phyloP scores from a whole-genome alignment of 2,797 vertebrate genomes.

The Remorina albescens region DNA sequence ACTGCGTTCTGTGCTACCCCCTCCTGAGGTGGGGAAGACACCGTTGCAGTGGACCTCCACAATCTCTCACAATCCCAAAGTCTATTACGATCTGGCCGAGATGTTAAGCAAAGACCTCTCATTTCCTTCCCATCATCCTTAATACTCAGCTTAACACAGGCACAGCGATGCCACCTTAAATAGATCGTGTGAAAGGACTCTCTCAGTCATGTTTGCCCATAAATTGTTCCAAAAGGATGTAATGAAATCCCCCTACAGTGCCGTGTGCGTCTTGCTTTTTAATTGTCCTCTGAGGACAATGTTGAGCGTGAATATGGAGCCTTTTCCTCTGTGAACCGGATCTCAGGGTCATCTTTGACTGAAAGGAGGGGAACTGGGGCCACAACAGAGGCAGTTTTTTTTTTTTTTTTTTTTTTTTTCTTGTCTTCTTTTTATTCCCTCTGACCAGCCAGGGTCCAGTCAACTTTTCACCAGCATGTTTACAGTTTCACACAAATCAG shows the following conservation, averaged over 20 bases:
- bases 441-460: slow-evolving; percentile 11
- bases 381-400: background rate
- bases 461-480: slow-evolving; percentile 14
- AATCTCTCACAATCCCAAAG: no score
- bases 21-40: no score
- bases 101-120: no score
- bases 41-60: no score
- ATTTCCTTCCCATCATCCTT: no score
- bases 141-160: no score
- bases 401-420: background rate
- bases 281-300: slow-evolving; percentile 9
- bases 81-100: no score
- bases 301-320: slow-evolving; percentile 24
- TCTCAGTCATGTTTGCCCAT: background rate
- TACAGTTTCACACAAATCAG: slow-evolving; percentile 10
- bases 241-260: background rate
- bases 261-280: background rate
- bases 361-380: slow-evolving; percentile 24
- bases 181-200: no score
- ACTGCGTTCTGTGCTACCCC: no score
- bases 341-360: slow-evolving; percentile 18
- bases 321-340: slow-evolving; percentile 49
- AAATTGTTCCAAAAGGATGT: background rate
- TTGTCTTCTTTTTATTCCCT: slow-evolving; percentile 3
- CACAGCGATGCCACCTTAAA: no score